Evolutionary conservation across 1,140 invertebrate species (phyloP), one percentile per base, ranked within the genome.

Genomic region (Globodera ellingtonae): DNA sequence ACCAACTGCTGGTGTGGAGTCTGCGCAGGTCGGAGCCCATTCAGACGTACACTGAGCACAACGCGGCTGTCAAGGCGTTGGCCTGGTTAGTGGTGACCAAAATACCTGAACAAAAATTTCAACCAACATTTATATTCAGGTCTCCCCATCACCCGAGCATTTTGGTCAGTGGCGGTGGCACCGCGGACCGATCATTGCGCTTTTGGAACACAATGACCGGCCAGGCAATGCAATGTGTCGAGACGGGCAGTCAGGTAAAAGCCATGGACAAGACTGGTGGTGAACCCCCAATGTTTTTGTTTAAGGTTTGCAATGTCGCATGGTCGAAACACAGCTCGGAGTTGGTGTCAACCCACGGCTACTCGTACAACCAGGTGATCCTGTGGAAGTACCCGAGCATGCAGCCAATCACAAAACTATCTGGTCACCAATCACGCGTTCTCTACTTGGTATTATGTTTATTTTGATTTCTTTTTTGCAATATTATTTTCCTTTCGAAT

Each of bases 141-240:
- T 81, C 80, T 8, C 80, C 80, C 47, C 80, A 81, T 81, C 80
- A 81, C 21, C 97, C 98, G 90, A 97, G 98, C 0, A 91, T 99
- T 59, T 91, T 99, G 69, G 97, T 98, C 1, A 96, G 94, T 80
- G 98, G 98, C 62, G 87, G 98, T 48, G 98, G 98, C 24, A 99
- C 98, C 0, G 97, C 98, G 5, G 98, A 99, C 91, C 91, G 95
- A n/a, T 96, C 94, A 89, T 96, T 98, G 75, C 92, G 97, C 5
- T 99, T 99, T 91, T 99, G 97, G 97, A 99, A 99, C 90, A 99
- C 97, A 0, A 90, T 99, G 56, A 99, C 97, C n/a, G 95, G 94
- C 8, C 97, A 99, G 90, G 95, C 96, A 4, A 95, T 99, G 94
- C 96, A 98, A 90, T 96, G 94, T 90, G 94, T 99, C 56, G 97